These are phyloP conservation scores for Idaea straminata DNA, from an alignment of 2,888 invertebrate species.

Conservation along the genomic window DNA sequence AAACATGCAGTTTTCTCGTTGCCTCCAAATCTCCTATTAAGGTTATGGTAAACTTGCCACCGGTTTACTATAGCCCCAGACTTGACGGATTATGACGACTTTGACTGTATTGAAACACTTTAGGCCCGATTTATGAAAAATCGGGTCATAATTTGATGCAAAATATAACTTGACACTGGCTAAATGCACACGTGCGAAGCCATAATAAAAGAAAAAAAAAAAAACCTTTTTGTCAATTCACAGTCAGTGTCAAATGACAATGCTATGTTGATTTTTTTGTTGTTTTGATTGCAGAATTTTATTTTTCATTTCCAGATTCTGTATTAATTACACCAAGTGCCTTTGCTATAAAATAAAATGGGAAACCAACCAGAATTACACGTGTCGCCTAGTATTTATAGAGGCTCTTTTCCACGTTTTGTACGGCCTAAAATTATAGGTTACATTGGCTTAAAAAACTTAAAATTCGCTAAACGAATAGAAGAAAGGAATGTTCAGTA, in stretches of 20 bases:
- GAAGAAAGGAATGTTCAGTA: constrained; percentile 54
- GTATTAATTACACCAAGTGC: neutral
- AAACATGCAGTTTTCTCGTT: too few relatives aligned
- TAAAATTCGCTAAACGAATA: constrained; percentile 71
- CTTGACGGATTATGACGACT: too few relatives aligned
- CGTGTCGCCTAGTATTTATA: constrained; percentile 43
- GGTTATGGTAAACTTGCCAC: too few relatives aligned
- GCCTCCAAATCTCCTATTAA: too few relatives aligned
- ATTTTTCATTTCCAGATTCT: neutral
- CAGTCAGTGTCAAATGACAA: neutral
- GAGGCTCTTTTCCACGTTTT: constrained; percentile 63
- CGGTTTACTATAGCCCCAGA: too few relatives aligned
- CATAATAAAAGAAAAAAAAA: too few relatives aligned
- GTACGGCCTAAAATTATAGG: constrained; percentile 76
- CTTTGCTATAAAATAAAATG: constrained; percentile 20
- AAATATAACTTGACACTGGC: too few relatives aligned
- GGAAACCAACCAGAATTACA: constrained; percentile 48
- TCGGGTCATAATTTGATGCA: too few relatives aligned
- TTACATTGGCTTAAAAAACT: constrained; percentile 77
- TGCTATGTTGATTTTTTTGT: neutral
- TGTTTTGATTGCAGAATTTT: neutral
- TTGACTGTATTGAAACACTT: too few relatives aligned
- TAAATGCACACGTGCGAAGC: too few relatives aligned
- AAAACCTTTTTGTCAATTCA: neutral
- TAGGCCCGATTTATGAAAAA: too few relatives aligned